Evolutionary conservation across 2,113 vertebrate genomes (phyloP).

Genomic region (human (Homo sapiens)): DNA sequence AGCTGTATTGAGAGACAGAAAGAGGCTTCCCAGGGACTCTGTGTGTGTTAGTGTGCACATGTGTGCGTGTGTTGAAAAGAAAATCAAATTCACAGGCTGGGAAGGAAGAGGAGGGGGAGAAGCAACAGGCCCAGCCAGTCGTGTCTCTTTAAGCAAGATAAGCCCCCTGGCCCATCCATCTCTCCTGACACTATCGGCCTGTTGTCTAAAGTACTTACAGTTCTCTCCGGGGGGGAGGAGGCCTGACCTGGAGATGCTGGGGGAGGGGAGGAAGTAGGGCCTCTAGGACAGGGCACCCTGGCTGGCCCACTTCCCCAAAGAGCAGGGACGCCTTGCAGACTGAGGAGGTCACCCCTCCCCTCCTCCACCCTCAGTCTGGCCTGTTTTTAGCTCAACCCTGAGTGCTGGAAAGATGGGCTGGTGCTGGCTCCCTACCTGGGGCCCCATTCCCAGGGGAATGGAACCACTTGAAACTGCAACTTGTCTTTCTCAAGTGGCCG

Average conservation of each 20-base stretch:
- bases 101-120: conserved; percentile 22
- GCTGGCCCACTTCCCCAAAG: neutral
- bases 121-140: neutral
- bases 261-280: neutral
- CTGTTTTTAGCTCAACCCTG: conserved; percentile 55
- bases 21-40: neutral
- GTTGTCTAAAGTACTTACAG: conserved; percentile 58
- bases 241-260: neutral
- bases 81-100: neutral
- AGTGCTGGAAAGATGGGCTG: neutral
- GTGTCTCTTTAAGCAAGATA: conserved; percentile 68
- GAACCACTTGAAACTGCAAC: conserved; percentile 70
- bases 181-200: conserved; percentile 71
- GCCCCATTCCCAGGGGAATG: conserved; percentile 8
- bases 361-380: neutral
- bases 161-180: conserved; percentile 63
- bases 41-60: no score
- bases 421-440: neutral
- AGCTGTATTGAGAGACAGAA: neutral
- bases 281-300: neutral
- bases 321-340: neutral
- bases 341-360: neutral
- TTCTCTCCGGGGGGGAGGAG: conserved; percentile 39
- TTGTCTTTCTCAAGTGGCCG: conserved; percentile 70
- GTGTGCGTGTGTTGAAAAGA: neutral